Evolutionary conservation across 2,113 vertebrate genomes (phyloP).

Genomic region (Corvus hawaiiensis): DNA sequence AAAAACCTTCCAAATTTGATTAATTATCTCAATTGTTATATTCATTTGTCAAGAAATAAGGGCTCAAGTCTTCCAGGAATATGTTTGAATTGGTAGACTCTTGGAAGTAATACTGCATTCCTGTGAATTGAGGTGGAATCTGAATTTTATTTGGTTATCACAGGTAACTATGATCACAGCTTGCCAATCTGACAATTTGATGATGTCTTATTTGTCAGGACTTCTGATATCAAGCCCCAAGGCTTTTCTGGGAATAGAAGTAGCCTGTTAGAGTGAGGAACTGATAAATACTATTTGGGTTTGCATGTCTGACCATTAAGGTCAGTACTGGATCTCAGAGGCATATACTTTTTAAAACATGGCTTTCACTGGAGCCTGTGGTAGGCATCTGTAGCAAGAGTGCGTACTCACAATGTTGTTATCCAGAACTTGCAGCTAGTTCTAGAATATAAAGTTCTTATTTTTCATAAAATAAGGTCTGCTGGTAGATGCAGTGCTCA

Average conservation of each 20-base stretch:
- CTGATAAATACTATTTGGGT: background rate
- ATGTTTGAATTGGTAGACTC: background rate
- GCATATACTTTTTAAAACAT: background rate
- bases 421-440: background rate
- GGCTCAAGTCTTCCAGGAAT: background rate
- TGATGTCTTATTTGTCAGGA: background rate
- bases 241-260: background rate
- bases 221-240: background rate
- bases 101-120: background rate
- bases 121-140: background rate
- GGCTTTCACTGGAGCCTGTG: background rate
- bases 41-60: background rate
- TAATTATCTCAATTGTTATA: background rate
- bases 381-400: background rate
- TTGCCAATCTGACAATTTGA: background rate
- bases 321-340: background rate
- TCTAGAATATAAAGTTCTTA: background rate
- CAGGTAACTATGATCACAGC: background rate
- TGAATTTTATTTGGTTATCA: slow-evolving; percentile 1
- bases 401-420: background rate
- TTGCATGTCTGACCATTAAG: background rate
- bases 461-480: background rate
- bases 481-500: background rate
- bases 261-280: background rate
- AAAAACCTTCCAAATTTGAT: background rate